These are phyloP conservation scores for Exaiptasia diaphana DNA, from an alignment of 64 coral and sea anemone genomes.

Conservation along the genomic window DNA sequence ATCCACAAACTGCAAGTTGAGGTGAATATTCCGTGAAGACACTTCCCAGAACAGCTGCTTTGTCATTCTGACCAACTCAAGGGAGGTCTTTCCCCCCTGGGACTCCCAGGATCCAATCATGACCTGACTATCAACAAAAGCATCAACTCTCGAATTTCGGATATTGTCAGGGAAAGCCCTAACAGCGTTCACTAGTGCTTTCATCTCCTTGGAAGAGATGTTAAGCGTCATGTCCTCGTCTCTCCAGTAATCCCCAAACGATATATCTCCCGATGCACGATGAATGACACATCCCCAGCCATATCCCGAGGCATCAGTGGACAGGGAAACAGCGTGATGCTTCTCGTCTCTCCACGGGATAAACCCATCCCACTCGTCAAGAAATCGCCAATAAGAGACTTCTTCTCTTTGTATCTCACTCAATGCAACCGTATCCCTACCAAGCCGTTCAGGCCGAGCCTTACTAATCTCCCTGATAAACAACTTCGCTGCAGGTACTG, in stretches of 20 bases:
- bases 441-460: not conserved
- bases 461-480: constrained; percentile 47
- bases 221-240: not conserved
- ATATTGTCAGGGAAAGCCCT: not conserved
- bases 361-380: constrained; percentile 12
- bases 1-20: not conserved
- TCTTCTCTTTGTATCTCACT: constrained; percentile 1
- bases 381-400: constrained; percentile 23
- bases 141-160: not conserved
- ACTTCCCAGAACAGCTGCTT: not conserved
- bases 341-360: constrained; percentile 52
- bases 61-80: not conserved
- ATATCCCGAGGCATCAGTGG: constrained; percentile 6
- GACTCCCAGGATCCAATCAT: not conserved
- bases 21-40: constrained; percentile 6
- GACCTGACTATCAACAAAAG: not conserved
- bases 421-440: not conserved
- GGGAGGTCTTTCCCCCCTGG: not conserved
- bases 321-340: not conserved
- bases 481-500: constrained; percentile 12
- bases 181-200: constrained; percentile 18
- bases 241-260: constrained; percentile 5
- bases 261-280: not conserved
- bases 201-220: constrained; percentile 16
- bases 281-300: constrained; percentile 35